phyloP scores from a whole-genome alignment of 92 coral and sea anemone genomes.

The Umimayanthus kanabou region DNA sequence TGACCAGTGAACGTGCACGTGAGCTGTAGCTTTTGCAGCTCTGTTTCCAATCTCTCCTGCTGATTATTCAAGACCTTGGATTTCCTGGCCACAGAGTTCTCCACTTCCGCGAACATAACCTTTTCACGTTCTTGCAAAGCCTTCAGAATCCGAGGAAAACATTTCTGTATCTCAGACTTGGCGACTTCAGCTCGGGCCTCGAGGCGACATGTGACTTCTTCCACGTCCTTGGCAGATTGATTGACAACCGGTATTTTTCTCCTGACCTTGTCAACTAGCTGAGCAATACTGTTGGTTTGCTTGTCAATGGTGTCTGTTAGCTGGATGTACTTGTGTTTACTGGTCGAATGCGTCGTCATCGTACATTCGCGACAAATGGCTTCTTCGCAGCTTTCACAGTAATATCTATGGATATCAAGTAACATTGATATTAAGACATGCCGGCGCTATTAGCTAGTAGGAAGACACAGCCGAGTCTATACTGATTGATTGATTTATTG shows the following conservation, averaged over 20 bases:
- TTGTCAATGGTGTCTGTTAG: slow-evolving; percentile 95
- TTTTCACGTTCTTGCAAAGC: slow-evolving; percentile 92
- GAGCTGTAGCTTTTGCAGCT: slow-evolving; percentile 76
- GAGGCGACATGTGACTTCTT: slow-evolving; percentile 90
- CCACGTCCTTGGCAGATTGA: slow-evolving; percentile 92
- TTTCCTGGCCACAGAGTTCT: slow-evolving; percentile 77
- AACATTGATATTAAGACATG: not conserved
- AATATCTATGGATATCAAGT: slow-evolving; percentile 65
- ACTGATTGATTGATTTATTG: too few species aligned
- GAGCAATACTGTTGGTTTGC: slow-evolving; percentile 77
- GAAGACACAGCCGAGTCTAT: too few species aligned
- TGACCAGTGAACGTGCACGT: slow-evolving; percentile 91
- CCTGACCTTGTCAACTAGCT: slow-evolving; percentile 87
- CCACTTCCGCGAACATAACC: slow-evolving; percentile 91
- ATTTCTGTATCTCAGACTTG: slow-evolving; percentile 94
- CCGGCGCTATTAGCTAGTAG: not conserved
- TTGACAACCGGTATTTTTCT: slow-evolving; percentile 90
- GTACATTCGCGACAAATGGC: slow-evolving; percentile 99
- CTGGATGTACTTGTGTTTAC: slow-evolving; percentile 94
- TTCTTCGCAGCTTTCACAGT: slow-evolving; percentile 97
- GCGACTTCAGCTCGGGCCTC: slow-evolving; percentile 98
- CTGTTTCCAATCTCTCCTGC: slow-evolving; percentile 92
- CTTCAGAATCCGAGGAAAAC: slow-evolving; percentile 90
- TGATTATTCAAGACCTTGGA: slow-evolving; percentile 89
- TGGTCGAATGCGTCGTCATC: slow-evolving; percentile 93